Percentiles rank a stretch among this genome's conserved stretches.
phyloP scores from a whole-genome alignment of 1,140 invertebrate species.

The Nebria ingens region DNA sequence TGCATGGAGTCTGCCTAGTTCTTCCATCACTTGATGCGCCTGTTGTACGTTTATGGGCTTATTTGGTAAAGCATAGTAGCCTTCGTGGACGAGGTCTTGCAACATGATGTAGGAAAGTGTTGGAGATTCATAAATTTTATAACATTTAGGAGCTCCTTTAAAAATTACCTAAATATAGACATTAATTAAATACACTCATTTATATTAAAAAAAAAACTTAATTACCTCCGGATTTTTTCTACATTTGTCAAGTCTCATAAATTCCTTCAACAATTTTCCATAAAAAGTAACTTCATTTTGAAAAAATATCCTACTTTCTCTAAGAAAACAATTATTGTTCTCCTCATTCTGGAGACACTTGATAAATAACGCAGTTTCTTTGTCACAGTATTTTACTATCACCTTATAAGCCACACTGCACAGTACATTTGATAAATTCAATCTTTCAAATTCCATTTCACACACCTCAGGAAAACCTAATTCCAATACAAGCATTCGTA shows the following conservation, averaged over 20 bases:
- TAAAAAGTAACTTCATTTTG: not conserved
- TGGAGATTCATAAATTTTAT: not conserved
- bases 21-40: conserved; percentile 2
- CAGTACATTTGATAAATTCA: not conserved
- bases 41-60: conserved; percentile 1
- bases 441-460: not conserved
- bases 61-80: not conserved
- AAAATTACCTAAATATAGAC: not conserved
- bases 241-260: not conserved
- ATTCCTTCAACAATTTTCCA: not conserved
- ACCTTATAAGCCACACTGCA: not conserved
- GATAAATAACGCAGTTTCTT: not conserved
- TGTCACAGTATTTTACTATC: not conserved
- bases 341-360: not conserved
- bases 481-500: not conserved
- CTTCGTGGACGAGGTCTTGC: not conserved
- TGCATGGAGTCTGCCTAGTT: conserved; percentile 11
- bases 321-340: not conserved
- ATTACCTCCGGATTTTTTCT: not conserved
- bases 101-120: not conserved
- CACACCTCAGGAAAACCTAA: not conserved
- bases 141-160: not conserved
- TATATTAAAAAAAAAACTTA: not conserved
- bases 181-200: too few relatives aligned
- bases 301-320: conserved; percentile 1